phyloP scores from a whole-genome alignment of 2,888 invertebrate genomes.

The Idaea dimidiata region DNA sequence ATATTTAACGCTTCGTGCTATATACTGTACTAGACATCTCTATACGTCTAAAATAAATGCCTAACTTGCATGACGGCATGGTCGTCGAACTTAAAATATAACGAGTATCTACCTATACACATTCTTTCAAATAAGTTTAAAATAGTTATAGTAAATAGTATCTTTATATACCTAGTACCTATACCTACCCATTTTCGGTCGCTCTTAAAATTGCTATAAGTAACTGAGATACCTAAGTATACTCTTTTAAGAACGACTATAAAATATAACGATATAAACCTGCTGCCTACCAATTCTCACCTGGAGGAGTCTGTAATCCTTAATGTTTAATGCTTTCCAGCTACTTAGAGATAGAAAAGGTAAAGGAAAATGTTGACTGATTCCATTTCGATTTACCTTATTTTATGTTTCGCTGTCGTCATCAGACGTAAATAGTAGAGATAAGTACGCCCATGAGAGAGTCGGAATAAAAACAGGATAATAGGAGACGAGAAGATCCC shows the following conservation, averaged over 20 bases:
- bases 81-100: too few species aligned
- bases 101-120: too few species aligned
- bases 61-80: constrained; percentile 23
- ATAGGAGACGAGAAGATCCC: constrained; percentile 50
- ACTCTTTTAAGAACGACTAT: background rate
- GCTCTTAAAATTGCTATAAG: too few species aligned
- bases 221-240: too few species aligned
- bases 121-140: too few species aligned
- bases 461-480: constrained; percentile 53
- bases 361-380: background rate
- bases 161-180: too few species aligned
- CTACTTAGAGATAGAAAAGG: background rate
- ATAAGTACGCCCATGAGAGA: constrained; percentile 41
- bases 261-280: background rate
- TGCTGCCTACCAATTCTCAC: background rate
- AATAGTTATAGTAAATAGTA: too few species aligned
- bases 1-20: constrained; percentile 31
- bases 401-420: constrained; percentile 1
- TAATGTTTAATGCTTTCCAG: constrained; percentile 16
- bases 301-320: background rate
- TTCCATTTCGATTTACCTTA: constrained; percentile 1
- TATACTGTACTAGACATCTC: constrained; percentile 16
- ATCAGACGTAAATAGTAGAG: constrained; percentile 31
- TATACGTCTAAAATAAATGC: constrained; percentile 35
- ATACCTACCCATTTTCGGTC: too few species aligned